A percentile compares a stretch with the other conserved stretches of the same genome.
Conservation (phyloP, 1,140 invertebrate species). For the Stratiolaelaps scimitus region DNA sequence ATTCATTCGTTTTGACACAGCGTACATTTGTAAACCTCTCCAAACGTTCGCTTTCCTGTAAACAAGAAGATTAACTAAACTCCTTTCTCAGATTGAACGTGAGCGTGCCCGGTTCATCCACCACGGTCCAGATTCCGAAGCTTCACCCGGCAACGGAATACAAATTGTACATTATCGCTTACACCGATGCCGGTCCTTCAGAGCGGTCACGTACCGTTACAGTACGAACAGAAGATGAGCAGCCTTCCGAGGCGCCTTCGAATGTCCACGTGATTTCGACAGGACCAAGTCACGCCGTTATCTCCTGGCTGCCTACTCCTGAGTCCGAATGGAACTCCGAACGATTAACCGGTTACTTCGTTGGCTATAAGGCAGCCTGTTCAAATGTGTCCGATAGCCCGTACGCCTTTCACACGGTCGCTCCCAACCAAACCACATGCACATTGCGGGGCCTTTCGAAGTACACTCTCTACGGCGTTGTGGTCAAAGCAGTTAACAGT, state of each 20-base stretch:
- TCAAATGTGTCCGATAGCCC: background rate
- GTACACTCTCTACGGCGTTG: background rate
- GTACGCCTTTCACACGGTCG: conserved; percentile 9
- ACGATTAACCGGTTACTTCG: background rate
- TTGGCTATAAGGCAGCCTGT: background rate
- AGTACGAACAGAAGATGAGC: conserved; percentile 12
- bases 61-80: too few relatives aligned
- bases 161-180: conserved; percentile 5
- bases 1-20: too few relatives aligned
- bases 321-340: conserved; percentile 14
- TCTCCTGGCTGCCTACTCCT: background rate
- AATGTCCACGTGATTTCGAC: conserved; percentile 6
- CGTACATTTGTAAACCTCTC: too few relatives aligned
- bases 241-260: conserved; percentile 7
- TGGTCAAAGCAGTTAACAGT: background rate
- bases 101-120: conserved; percentile 25
- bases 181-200: conserved; percentile 20
- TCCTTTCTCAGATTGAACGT: background rate
- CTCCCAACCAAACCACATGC: background rate
- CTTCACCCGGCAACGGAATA: conserved; percentile 19
- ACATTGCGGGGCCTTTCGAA: conserved; percentile 6
- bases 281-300: background rate
- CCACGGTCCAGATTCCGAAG: conserved; percentile 18
- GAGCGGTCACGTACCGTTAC: conserved; percentile 15
- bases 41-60: too few relatives aligned